Evolutionary conservation across 2,888 invertebrate species (phyloP).

Genomic region (Euproctis similis): DNA sequence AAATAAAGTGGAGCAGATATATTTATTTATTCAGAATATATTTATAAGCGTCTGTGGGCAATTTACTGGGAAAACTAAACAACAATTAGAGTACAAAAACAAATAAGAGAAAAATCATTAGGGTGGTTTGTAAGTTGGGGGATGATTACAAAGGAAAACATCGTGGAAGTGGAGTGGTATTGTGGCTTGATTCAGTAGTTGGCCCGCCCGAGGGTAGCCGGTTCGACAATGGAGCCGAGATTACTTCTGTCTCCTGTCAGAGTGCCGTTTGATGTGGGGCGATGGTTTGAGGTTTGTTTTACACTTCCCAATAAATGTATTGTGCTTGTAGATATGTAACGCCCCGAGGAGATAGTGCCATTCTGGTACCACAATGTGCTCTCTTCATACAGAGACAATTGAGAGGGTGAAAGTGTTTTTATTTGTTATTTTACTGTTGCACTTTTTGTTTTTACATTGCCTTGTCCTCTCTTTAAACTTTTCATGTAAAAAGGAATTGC

Average conservation of each 20-base stretch:
- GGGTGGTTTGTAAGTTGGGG: conserved; percentile 41
- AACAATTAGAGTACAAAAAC: conserved; percentile 72
- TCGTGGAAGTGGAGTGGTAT: conserved; percentile 40
- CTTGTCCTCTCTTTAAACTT: too few species aligned
- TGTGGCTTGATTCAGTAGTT: conserved; percentile 41
- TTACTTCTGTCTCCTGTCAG: conserved; percentile 58
- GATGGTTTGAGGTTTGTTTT: conserved; percentile 24
- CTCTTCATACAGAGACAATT: too few species aligned
- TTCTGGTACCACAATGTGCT: conserved; percentile 1
- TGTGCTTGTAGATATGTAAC: conserved; percentile 8
- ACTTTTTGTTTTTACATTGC: too few species aligned
- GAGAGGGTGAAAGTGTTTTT: too few species aligned
- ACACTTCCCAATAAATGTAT: conserved; percentile 27
- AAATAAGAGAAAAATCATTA: conserved; percentile 71
- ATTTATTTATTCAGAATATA: conserved; percentile 34
- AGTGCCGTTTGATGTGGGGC: conserved; percentile 27
- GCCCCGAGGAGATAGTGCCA: conserved; percentile 7
- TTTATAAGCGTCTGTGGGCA: conserved; percentile 56
- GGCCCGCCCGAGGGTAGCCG: conserved; percentile 40
- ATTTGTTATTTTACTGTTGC: too few species aligned
- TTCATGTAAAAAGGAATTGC: too few species aligned
- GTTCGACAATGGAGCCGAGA: conserved; percentile 59
- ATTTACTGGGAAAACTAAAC: conserved; percentile 69
- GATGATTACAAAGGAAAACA: conserved; percentile 63
- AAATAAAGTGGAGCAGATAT: too few species aligned